Percentiles rank a stretch among this genome's conserved stretches.
Conservation (phyloP, 1,140 invertebrate species). For the Hesperophylax magnus region DNA sequence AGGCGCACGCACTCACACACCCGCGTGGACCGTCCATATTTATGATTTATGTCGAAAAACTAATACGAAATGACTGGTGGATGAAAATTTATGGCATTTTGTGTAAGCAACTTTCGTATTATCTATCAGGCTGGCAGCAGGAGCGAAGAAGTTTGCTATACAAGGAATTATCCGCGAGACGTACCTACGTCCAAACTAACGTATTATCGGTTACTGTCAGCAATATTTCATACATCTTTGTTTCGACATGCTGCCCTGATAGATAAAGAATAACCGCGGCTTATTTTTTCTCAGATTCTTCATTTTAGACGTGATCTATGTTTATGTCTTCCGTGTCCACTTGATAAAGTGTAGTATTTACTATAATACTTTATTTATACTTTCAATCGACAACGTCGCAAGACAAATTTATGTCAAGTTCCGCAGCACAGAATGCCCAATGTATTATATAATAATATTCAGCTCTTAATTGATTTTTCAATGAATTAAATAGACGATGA, state of each 20-base stretch:
- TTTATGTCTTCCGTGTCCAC: slow-evolving; percentile 43
- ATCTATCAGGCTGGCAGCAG: slow-evolving; percentile 53
- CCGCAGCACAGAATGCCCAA: neutral
- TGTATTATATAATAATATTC: neutral
- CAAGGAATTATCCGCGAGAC: slow-evolving; percentile 45
- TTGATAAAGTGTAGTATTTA: slow-evolving; percentile 52
- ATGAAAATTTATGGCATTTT: slow-evolving; percentile 58
- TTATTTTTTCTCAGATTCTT: slow-evolving; percentile 40
- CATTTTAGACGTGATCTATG: slow-evolving; percentile 51
- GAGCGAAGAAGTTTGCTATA: slow-evolving; percentile 32
- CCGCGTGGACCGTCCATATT: slow-evolving; percentile 50
- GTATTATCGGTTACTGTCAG: slow-evolving; percentile 56
- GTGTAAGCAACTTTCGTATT: slow-evolving; percentile 58
- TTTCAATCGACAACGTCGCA: slow-evolving; percentile 29
- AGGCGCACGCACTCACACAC: slow-evolving; percentile 45
- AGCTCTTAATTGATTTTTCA: neutral
- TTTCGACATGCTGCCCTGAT: slow-evolving; percentile 57
- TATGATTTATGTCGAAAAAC: slow-evolving; percentile 59
- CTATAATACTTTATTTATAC: slow-evolving; percentile 50
- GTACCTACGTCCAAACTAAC: slow-evolving; percentile 44
- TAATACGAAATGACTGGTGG: slow-evolving; percentile 58
- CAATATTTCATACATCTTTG: slow-evolving; percentile 58
- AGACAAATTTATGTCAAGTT: neutral
- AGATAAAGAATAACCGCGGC: slow-evolving; percentile 55
- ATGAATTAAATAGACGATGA: neutral